A percentile compares a stretch with the other conserved stretches of the same genome.
phyloP scores from a whole-genome alignment of 2,113 vertebrate genomes.

The Nansenia antarctica region DNA sequence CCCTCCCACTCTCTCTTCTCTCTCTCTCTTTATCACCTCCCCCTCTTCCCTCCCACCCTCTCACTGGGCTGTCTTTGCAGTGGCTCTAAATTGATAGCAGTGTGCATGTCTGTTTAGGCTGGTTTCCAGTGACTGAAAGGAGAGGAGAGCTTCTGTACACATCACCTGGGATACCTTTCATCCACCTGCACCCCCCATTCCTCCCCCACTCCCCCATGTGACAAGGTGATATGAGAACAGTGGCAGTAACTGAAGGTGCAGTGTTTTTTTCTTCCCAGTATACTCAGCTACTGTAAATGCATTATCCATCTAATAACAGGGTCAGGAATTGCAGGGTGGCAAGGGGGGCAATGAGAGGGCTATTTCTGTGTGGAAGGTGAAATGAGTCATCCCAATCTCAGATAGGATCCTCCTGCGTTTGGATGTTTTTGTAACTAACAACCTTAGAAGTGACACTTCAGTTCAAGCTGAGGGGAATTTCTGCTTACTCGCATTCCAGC shows the following conservation, averaged over 20 bases:
- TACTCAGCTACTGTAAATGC: slow-evolving; percentile 53
- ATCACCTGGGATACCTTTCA: slow-evolving; percentile 71
- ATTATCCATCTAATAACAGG: slow-evolving; percentile 64
- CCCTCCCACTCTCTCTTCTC: slow-evolving; percentile 28
- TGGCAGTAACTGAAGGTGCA: slow-evolving; percentile 24
- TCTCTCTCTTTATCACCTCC: slow-evolving; percentile 52
- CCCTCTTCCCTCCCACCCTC: slow-evolving; percentile 64
- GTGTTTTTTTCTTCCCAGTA: slow-evolving; percentile 41
- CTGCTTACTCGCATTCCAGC: slow-evolving; percentile 28
- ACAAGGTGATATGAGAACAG: slow-evolving; percentile 55
- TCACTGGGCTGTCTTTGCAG: slow-evolving; percentile 67
- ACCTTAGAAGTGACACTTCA: background rate
- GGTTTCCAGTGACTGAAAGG: slow-evolving; percentile 66
- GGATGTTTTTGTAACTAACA: background rate
- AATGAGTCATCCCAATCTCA: background rate
- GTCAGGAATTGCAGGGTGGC: slow-evolving; percentile 61
- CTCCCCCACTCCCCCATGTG: slow-evolving; percentile 35
- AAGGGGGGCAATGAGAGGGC: slow-evolving; percentile 24
- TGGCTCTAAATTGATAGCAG: slow-evolving; percentile 57
- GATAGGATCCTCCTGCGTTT: slow-evolving; percentile 22
- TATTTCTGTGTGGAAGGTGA: slow-evolving; percentile 30
- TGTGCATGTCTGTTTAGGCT: slow-evolving; percentile 29
- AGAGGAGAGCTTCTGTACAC: slow-evolving; percentile 53
- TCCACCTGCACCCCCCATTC: slow-evolving; percentile 18
- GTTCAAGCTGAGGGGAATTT: background rate